Conservation (phyloP, 2,888 invertebrate species). For the Caenorhabditis sp. region DNA sequence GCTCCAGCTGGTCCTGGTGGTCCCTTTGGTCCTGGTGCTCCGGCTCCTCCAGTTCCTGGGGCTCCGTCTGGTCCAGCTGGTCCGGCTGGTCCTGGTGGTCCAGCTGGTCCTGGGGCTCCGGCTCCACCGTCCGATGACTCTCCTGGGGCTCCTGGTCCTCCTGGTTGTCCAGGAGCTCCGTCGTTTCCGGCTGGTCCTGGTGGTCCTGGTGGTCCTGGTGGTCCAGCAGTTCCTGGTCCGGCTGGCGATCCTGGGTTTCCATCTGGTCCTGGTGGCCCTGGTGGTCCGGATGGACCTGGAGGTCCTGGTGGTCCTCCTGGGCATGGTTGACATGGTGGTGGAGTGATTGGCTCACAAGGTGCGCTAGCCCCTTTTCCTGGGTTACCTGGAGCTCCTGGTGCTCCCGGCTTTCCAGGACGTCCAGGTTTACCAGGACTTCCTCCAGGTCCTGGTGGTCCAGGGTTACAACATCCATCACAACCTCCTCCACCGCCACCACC, state of each 20-base stretch:
- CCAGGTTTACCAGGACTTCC: slow-evolving; percentile 51
- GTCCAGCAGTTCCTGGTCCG: slow-evolving; percentile 39
- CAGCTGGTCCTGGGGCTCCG: slow-evolving; percentile 49
- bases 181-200: slow-evolving; percentile 49
- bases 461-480: slow-evolving; percentile 49
- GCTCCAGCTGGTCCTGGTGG: slow-evolving; percentile 42
- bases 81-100: slow-evolving; percentile 50
- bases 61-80: slow-evolving; percentile 56
- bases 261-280: slow-evolving; percentile 47
- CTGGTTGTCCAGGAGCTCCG: slow-evolving; percentile 46
- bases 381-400: slow-evolving; percentile 53
- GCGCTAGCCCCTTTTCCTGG: slow-evolving; percentile 46
- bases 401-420: slow-evolving; percentile 51
- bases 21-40: slow-evolving; percentile 45
- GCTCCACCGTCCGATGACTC: slow-evolving; percentile 35
- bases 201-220: slow-evolving; percentile 46
- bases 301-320: slow-evolving; percentile 52
- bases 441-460: slow-evolving; percentile 52
- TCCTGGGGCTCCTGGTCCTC: slow-evolving; percentile 48
- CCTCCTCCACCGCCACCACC: slow-evolving; percentile 39
- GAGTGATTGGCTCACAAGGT: slow-evolving; percentile 51
- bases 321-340: slow-evolving; percentile 51
- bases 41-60: slow-evolving; percentile 47
- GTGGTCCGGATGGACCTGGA: slow-evolving; percentile 45
- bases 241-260: slow-evolving; percentile 47